Base-by-base conservation (phyloP, 2,797 vertebrate species). In the Rhynchotus rufescens region DNA sequence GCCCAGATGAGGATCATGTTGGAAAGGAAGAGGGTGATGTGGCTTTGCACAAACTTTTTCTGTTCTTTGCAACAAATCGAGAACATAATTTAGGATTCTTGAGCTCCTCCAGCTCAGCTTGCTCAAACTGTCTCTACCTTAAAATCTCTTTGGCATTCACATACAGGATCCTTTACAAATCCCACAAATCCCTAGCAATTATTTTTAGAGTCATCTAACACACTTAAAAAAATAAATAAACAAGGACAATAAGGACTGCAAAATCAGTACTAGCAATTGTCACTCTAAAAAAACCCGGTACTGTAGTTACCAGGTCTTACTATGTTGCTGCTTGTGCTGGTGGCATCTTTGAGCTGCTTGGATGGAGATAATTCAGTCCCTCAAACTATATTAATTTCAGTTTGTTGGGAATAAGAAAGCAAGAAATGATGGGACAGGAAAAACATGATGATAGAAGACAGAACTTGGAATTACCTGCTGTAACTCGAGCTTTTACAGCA, bases 201-300 rank as follows among this genome's bases (percentile, higher is more conserved):
- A 75, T 78, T 94, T 92, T 83, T 94, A 68, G 89, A 76, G 22
- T 62, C 85, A 74, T 83, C 66, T 95, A 88, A 78, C 67, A 54
- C 19, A 65, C 30, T 93, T 87, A 62, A 75, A 82, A 47, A 85
- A 85, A 13, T 17, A 85, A 85, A 75, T 80, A 84, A 66, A 75
- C 80, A 84, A 47, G 85, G 80, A 14, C 54, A 87, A 30, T 49
- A 87, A 83, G 34, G 8, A n/a, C 52, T 73, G n/a, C 10, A 69
- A 54, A 83, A 83, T 0, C 45, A 81, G 71, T 38, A 59, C 21
- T 81, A 56, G 45, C 56, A 42, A 47, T 49, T 67, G 44, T 52
- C 44, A 52, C n/a, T 93, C 83, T 84, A 75, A 62, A 73, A 91
- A 75, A 78, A 59, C 15, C 28, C 10, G 10, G 52, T 30, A 10